A percentile compares a stretch with the other conserved stretches of the same genome.
Evolutionary conservation across 2,888 invertebrate species (phyloP).

Genomic region (Ditula angustiorana): DNA sequence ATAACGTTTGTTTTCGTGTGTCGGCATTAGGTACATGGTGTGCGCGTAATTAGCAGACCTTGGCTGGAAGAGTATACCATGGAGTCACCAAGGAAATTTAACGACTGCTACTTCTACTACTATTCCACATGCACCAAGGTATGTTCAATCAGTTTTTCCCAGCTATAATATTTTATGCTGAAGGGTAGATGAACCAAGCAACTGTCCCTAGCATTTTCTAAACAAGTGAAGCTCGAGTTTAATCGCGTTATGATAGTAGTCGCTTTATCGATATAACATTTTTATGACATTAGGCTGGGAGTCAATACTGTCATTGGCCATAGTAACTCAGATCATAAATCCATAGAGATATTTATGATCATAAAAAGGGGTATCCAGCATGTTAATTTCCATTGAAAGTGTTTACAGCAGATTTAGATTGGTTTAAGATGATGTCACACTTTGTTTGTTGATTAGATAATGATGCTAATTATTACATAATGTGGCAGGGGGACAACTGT

Average conservation of each 20-base stretch:
- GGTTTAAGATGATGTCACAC: not conserved
- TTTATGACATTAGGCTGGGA: not conserved
- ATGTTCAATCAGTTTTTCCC: slow-evolving; percentile 53
- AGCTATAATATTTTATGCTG: slow-evolving; percentile 39
- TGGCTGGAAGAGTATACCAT: slow-evolving; percentile 78
- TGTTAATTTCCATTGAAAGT: slow-evolving; percentile 7
- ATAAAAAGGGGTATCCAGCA: not conserved
- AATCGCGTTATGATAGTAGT: slow-evolving; percentile 1
- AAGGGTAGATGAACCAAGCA: slow-evolving; percentile 36
- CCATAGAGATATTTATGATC: not conserved
- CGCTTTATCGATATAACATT: slow-evolving; percentile 4
- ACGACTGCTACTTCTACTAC: slow-evolving; percentile 96
- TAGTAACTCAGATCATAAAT: not conserved
- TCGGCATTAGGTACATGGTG: slow-evolving; percentile 54
- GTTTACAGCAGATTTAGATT: not conserved
- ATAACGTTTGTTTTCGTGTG: slow-evolving; percentile 47
- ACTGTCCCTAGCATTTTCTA: slow-evolving; percentile 39
- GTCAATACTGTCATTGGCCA: slow-evolving; percentile 11
- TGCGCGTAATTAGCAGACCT: slow-evolving; percentile 61
- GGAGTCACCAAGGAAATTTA: slow-evolving; percentile 91
- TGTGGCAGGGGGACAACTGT: slow-evolving; percentile 90
- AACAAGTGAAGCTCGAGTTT: slow-evolving; percentile 30
- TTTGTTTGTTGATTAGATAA: slow-evolving; percentile 29
- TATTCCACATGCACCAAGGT: slow-evolving; percentile 95
- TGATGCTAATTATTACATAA: slow-evolving; percentile 34